Evolutionary conservation across 1,140 invertebrate species (phyloP).

Genomic region (Lucilia cuprina): DNA sequence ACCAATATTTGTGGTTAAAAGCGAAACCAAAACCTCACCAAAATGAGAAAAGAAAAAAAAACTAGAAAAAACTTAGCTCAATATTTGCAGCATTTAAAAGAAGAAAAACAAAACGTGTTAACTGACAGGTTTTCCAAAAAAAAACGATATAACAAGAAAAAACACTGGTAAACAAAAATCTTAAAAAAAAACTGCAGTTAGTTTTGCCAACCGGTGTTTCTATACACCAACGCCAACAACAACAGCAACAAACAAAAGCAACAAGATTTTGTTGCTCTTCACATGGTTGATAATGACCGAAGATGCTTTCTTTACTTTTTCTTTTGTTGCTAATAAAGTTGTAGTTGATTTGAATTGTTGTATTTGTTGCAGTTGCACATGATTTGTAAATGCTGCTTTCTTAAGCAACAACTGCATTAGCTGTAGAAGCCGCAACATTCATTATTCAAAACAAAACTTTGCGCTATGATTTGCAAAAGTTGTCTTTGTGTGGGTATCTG

Average conservation of each 20-base stretch:
- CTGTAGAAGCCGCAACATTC: not conserved
- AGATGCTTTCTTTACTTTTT: conserved; percentile 29
- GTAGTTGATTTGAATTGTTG: not conserved
- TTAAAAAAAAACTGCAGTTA: no score
- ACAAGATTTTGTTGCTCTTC: not conserved
- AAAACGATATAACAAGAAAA: not conserved
- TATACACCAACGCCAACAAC: not conserved
- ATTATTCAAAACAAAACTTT: not conserved
- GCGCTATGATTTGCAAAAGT: not conserved
- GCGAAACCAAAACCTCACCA: not conserved
- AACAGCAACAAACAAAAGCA: not conserved
- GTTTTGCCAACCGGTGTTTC: conserved; percentile 18
- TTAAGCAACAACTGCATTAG: not conserved
- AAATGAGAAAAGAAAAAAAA: not conserved
- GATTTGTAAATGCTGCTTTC: not conserved
- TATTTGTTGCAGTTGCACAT: not conserved
- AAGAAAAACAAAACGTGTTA: conserved; percentile 16
- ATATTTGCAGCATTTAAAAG: not conserved
- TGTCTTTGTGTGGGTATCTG: not conserved
- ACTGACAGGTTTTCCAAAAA: conserved; percentile 23
- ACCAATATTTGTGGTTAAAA: conserved; percentile 23
- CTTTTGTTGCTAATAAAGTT: not conserved
- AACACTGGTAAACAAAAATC: not conserved
- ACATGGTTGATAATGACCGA: conserved; percentile 25
- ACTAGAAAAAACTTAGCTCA: not conserved